Conservation (phyloP, 2,888 invertebrate genomes). For the Resseliella maxima region DNA sequence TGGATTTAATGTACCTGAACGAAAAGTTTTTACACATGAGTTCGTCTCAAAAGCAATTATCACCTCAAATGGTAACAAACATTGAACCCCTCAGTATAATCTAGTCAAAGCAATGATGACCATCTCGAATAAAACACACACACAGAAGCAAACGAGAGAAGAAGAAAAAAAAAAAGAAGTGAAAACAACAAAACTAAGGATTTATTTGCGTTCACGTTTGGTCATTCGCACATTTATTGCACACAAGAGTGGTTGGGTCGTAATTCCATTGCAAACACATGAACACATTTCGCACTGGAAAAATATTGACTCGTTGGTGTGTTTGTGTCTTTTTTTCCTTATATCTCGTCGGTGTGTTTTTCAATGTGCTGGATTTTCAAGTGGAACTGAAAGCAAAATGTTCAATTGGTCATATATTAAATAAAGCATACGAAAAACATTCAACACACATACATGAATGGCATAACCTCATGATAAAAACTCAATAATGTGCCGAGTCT, state of each 20-base stretch:
- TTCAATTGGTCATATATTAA: conserved; percentile 54
- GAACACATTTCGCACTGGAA: neutral
- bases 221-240: conserved; percentile 52
- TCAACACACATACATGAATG: neutral
- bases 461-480: conserved; percentile 53
- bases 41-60: conserved; percentile 54
- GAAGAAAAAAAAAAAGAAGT: too few species aligned
- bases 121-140: neutral
- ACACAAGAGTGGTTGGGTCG: neutral
- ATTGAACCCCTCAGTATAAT: neutral
- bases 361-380: neutral
- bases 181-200: conserved; percentile 15
- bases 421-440: neutral
- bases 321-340: neutral
- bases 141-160: neutral
- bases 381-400: conserved; percentile 35
- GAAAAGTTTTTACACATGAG: conserved; percentile 49
- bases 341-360: too few species aligned
- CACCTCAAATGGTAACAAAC: neutral
- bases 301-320: neutral
- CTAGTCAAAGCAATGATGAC: neutral
- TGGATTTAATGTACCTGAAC: conserved; percentile 54
- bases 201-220: conserved; percentile 41
- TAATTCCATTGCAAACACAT: conserved; percentile 45
- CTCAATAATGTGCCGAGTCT: conserved; percentile 11